phyloP scores from a whole-genome alignment of 1,140 invertebrate genomes.

The Mamestra configurata region DNA sequence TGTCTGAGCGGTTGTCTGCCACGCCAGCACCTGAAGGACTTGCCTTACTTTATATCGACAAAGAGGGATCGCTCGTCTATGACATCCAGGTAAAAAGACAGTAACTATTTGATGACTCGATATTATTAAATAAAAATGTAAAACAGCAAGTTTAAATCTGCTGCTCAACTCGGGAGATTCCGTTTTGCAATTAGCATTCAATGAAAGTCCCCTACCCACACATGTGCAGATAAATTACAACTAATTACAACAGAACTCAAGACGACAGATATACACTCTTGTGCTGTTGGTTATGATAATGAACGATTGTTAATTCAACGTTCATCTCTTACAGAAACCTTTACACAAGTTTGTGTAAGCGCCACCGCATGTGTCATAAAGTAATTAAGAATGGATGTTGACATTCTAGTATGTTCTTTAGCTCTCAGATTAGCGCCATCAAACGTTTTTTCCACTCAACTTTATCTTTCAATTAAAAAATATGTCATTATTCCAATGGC shows the following conservation, averaged over 20 bases:
- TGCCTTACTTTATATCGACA: conserved; percentile 94
- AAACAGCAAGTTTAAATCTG: too few species aligned
- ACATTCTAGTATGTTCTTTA: neutral
- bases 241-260: neutral
- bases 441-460: neutral
- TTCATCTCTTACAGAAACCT: neutral
- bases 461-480: neutral
- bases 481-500: neutral
- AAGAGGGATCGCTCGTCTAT: conserved; percentile 92
- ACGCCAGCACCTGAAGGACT: conserved; percentile 89
- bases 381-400: conserved; percentile 6
- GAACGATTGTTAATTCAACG: neutral
- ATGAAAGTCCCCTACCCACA: neutral
- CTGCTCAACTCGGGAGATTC: neutral
- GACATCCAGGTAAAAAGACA: conserved; percentile 89
- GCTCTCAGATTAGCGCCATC: neutral
- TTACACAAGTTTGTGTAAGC: neutral
- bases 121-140: too few species aligned
- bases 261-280: neutral
- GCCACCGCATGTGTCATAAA: neutral
- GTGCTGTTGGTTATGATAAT: neutral
- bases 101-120: too few species aligned
- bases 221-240: neutral
- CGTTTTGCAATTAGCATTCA: neutral
- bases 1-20: conserved; percentile 84